Evolutionary conservation across 2,888 invertebrate genomes (phyloP).

Genomic region (Aethes cnicana): DNA sequence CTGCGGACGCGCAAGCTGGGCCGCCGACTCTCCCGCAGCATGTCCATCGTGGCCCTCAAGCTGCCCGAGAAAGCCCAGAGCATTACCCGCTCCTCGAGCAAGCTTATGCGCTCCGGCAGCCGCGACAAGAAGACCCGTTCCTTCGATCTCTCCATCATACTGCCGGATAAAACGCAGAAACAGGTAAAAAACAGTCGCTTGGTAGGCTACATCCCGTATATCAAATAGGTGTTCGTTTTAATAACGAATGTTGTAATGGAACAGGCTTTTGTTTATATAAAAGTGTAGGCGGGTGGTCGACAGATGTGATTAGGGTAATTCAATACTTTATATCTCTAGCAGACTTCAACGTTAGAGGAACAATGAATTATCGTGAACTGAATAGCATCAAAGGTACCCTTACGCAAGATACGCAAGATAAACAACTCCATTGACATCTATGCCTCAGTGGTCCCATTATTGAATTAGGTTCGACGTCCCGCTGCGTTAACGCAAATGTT

Average conservation of each 20-base stretch:
- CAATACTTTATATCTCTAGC: no score
- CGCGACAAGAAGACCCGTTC: slow-evolving; percentile 82
- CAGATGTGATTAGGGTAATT: not conserved
- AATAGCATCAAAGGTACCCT: slow-evolving; percentile 3
- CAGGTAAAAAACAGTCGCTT: slow-evolving; percentile 70
- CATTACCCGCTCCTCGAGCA: slow-evolving; percentile 82
- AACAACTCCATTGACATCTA: slow-evolving; percentile 16
- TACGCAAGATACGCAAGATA: slow-evolving; percentile 22
- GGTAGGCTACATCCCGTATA: no score
- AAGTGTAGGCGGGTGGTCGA: not conserved
- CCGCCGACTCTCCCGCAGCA: slow-evolving; percentile 78
- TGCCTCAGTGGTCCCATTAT: slow-evolving; percentile 16
- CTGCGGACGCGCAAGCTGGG: slow-evolving; percentile 76
- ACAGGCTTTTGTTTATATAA: not conserved
- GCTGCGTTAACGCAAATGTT: slow-evolving; percentile 6
- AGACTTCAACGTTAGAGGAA: no score
- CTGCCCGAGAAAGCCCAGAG: slow-evolving; percentile 83
- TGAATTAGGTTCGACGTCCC: slow-evolving; percentile 17
- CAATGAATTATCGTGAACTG: not conserved
- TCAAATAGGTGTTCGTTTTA: no score
- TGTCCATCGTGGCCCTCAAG: slow-evolving; percentile 80
- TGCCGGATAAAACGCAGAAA: slow-evolving; percentile 85
- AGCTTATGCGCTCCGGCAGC: slow-evolving; percentile 81
- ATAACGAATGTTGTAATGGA: slow-evolving; percentile 10
- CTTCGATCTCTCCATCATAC: slow-evolving; percentile 84